phyloP scores from a whole-genome alignment of 2,113 vertebrate genomes.

The Arothron firmamentum region DNA sequence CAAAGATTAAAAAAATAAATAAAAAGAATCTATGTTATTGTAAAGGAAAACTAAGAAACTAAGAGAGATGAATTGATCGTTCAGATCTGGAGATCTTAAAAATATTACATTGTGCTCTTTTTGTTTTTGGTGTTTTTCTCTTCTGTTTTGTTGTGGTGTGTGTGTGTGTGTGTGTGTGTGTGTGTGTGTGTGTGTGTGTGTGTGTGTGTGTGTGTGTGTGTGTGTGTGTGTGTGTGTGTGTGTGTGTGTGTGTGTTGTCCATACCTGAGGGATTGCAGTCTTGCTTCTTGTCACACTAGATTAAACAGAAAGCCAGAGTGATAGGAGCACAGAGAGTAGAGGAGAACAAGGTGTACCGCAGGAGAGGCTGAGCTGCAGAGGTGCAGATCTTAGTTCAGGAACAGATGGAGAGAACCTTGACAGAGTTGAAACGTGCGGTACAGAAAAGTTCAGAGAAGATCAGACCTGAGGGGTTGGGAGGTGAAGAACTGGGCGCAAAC shows the following conservation, averaged over 20 bases:
- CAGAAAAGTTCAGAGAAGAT: constrained; percentile 30
- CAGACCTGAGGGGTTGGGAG: constrained; percentile 28
- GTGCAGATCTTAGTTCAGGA: not conserved
- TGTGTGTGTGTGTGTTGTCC: constrained; percentile 20
- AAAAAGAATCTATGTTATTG: too few species aligned
- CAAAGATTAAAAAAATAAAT: too few species aligned
- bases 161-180: constrained; percentile 9
- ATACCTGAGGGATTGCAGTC: constrained; percentile 58
- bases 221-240: constrained; percentile 1
- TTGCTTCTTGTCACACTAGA: constrained; percentile 48
- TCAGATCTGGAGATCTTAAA: too few species aligned
- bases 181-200: constrained; percentile 2
- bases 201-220: not conserved
- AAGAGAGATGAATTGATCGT: too few species aligned
- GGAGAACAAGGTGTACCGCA: not conserved
- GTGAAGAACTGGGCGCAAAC: constrained; percentile 38
- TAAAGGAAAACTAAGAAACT: too few species aligned
- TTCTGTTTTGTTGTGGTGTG: not conserved
- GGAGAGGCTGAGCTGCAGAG: constrained; percentile 10
- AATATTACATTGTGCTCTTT: too few species aligned
- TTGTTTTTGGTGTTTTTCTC: too few species aligned
- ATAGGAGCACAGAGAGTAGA: constrained; percentile 18
- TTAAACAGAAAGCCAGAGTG: constrained; percentile 43
- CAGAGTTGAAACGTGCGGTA: constrained; percentile 12
- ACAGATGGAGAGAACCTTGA: not conserved